phyloP scores from a whole-genome alignment of 2,888 invertebrate genomes.

The Teinopalpus imperialis region DNA sequence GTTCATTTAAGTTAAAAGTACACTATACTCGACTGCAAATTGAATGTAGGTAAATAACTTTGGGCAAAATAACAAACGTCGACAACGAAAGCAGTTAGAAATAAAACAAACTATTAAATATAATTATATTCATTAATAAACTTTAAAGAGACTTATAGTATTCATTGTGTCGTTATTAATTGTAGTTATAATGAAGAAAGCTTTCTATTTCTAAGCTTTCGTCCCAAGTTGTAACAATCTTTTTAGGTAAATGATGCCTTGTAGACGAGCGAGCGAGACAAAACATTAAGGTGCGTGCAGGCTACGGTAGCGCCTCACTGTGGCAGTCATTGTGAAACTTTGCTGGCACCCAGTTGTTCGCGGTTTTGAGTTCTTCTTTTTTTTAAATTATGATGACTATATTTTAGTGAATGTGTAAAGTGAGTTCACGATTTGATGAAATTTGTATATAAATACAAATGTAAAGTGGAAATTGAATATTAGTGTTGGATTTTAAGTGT shows the following conservation, averaged over 20 bases:
- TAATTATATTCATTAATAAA: no score
- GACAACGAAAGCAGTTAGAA: no score
- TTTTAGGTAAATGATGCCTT: background rate
- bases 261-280: conserved; percentile 3
- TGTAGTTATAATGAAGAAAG: conserved; percentile 11
- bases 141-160: no score
- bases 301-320: background rate
- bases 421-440: background rate
- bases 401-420: background rate
- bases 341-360: conserved; percentile 1
- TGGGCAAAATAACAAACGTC: no score
- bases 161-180: background rate
- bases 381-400: background rate
- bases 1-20: no score
- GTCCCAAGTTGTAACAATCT: conserved; percentile 5
- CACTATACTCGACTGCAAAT: no score
- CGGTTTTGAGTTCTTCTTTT: background rate
- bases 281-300: background rate
- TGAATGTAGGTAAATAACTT: no score
- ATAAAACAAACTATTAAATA: no score
- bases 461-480: background rate
- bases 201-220: conserved; percentile 2
- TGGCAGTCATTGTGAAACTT: conserved; percentile 16
- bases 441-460: background rate
- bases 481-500: conserved; percentile 1